These are phyloP conservation scores for Periphyllus acericola DNA, from an alignment of 2,888 invertebrate genomes.

Conservation along the genomic window DNA sequence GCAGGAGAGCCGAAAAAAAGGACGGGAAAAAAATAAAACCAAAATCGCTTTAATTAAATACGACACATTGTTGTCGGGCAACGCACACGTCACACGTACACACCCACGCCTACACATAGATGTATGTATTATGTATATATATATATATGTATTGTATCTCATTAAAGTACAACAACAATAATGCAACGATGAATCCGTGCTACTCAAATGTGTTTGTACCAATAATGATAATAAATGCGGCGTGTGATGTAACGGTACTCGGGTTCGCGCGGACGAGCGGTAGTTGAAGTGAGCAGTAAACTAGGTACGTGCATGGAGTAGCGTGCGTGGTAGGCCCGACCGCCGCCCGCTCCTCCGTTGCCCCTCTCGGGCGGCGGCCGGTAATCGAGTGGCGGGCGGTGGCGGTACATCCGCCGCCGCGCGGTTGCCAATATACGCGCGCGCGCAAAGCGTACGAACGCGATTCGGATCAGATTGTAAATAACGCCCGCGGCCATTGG, in stretches of 20 bases:
- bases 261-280: neutral
- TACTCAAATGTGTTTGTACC: neutral
- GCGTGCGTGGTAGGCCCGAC: neutral
- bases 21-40: too few species aligned
- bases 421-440: constrained; percentile 45
- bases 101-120: too few species aligned
- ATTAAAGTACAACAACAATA: too few species aligned
- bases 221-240: neutral
- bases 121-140: too few species aligned
- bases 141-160: too few species aligned
- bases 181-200: too few species aligned
- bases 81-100: too few species aligned
- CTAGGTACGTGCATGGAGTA: neutral
- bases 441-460: constrained; percentile 18
- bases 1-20: too few species aligned
- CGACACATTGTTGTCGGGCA: too few species aligned
- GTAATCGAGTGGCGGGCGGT: neutral
- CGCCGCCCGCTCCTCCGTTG: neutral
- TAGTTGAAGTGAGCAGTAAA: neutral
- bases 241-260: neutral
- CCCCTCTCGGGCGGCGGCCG: neutral
- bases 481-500: constrained; percentile 54
- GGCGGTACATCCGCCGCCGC: neutral
- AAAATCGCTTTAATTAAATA: too few species aligned
- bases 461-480: constrained; percentile 32